A percentile compares a stretch with the other conserved stretches of the same genome.
Evolutionary conservation across 2,113 vertebrate species (phyloP).

Genomic region (Myodes glareolus): DNA sequence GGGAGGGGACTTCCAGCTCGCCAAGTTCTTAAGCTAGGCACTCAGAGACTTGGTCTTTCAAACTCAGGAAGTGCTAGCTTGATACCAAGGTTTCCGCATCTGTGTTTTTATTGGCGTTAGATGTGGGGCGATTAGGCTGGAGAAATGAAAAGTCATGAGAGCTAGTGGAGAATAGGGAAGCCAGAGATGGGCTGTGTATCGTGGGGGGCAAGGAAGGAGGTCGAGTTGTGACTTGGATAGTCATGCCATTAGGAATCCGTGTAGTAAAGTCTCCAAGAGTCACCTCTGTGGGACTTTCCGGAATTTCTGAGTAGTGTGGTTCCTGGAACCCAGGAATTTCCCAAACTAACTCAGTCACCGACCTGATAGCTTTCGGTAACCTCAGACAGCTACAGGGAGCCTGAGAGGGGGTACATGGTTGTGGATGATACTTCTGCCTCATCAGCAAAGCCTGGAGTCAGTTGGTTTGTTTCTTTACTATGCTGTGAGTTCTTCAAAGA

Average conservation of each 20-base stretch:
- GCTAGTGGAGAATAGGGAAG: background rate
- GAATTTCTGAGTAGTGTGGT: conserved; percentile 46
- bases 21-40: background rate
- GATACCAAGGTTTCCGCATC: conserved; percentile 47
- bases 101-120: conserved; percentile 64
- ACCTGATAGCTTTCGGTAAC: conserved; percentile 31
- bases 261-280: background rate
- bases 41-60: background rate
- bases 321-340: conserved; percentile 80
- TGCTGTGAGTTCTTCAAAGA: background rate
- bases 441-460: background rate
- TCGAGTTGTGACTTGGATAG: background rate
- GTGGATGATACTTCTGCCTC: background rate
- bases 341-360: conserved; percentile 45
- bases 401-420: background rate
- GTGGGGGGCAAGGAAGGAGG: background rate
- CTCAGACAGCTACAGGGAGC: background rate
- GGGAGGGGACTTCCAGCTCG: conserved; percentile 68
- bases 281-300: conserved; percentile 77
- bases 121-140: conserved; percentile 4
- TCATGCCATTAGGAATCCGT: background rate
- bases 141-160: background rate
- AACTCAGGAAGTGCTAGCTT: conserved; percentile 58
- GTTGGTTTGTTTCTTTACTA: background rate
- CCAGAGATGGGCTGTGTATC: background rate